Evolutionary conservation across 1,140 invertebrate species (phyloP), one percentile per base, ranked within the genome.

Genomic region (Hyphantria cunea): DNA sequence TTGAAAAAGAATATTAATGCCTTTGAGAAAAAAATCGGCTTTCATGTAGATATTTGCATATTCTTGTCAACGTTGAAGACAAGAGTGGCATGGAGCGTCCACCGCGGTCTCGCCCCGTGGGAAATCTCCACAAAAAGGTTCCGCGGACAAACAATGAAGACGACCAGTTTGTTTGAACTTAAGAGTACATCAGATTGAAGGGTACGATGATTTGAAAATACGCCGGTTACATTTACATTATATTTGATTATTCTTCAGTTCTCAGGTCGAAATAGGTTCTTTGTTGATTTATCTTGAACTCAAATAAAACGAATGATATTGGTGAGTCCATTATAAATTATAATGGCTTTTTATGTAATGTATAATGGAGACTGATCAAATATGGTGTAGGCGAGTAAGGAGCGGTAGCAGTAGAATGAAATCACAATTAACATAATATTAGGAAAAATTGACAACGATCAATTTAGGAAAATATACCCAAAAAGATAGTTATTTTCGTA

Each of bases 41-140:
- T 68, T 64, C 65, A 64, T 51, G 71, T 72, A 77, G 72, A 63
- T 77, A 67, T 72, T 74, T 77, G 69, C 72, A 72, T 74, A 77
- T 77, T 71, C 64, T 63, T 62, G 56, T 58, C 59, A 50, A 48
- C 58, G 53, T 55, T 56, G 49, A 70, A 74, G 55, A 79, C 66
- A 74, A 77, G 68, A 75, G 68, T 72, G 74, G 78, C 60, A 66
- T 71, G 75, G 64, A 66, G 65, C 66, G 68, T 70, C 68, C 73
- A 64, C 70, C 45, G 51, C 70, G 72, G 67, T 48, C 52, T 37
- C 14, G 47, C 70, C 85, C 70, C 82, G 58, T 62, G 85, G 82
- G 85, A 88, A 88, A 88, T 88, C 78, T 84, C 62, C 69, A 74
- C 72, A 80, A 80, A 82, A 88, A 88, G 79, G 83, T 80, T 85